Evolutionary conservation across 2,113 vertebrate genomes (phyloP).

Genomic region (Clarias gariepinus): DNA sequence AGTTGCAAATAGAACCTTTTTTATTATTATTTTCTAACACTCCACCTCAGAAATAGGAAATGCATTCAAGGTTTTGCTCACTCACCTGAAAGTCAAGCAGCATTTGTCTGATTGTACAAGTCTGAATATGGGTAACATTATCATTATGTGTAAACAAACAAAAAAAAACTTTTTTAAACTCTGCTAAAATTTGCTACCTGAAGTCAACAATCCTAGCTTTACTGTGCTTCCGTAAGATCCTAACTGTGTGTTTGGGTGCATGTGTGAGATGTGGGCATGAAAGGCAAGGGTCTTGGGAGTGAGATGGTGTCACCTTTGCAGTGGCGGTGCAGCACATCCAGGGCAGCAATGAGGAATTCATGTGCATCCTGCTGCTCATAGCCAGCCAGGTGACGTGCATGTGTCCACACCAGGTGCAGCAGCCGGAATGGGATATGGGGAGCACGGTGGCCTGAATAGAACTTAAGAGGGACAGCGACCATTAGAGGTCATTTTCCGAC

Average conservation of each 20-base stretch:
- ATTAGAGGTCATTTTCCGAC: neutral
- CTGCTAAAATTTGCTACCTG: neutral
- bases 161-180: neutral
- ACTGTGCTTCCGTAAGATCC: neutral
- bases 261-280: neutral
- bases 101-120: neutral
- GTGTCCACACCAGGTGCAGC: slow-evolving; percentile 99
- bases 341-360: slow-evolving; percentile 97
- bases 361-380: slow-evolving; percentile 99
- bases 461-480: slow-evolving; percentile 67
- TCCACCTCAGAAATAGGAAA: neutral
- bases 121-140: neutral
- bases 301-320: slow-evolving; percentile 86
- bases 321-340: slow-evolving; percentile 97
- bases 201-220: neutral
- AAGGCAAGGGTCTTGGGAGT: neutral
- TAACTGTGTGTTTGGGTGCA: neutral
- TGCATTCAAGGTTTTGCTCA: neutral
- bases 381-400: slow-evolving; percentile 95
- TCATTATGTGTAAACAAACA: neutral
- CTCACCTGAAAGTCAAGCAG: neutral
- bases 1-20: neutral
- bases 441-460: slow-evolving; percentile 98
- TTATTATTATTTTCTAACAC: neutral
- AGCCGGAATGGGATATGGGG: slow-evolving; percentile 99